phyloP scores from a whole-genome alignment of 2,888 invertebrate species.

The Crepidodera aurea region DNA sequence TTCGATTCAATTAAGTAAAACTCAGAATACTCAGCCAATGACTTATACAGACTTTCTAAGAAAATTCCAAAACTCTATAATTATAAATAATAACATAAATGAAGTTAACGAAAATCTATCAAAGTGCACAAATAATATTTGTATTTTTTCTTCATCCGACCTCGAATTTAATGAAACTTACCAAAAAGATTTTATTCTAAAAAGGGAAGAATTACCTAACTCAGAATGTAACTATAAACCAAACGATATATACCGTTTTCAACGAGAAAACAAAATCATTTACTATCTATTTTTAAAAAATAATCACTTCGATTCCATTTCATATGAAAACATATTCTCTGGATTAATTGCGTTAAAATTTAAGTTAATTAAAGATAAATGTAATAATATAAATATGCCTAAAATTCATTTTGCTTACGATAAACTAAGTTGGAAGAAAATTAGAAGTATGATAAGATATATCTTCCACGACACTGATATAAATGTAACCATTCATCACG shows the following conservation, averaged over 20 bases:
- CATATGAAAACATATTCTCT: background rate
- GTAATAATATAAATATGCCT: background rate
- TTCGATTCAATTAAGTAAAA: background rate
- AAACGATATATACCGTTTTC: background rate
- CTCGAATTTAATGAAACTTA: background rate
- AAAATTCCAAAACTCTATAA: background rate
- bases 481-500: background rate
- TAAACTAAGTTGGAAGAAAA: background rate
- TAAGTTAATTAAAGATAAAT: too few species aligned
- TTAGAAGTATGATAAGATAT: conserved; percentile 4
- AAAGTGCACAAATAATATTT: background rate
- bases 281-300: too few species aligned
- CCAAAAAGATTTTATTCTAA: background rate
- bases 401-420: background rate
- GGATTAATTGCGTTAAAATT: background rate
- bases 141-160: background rate
- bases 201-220: background rate
- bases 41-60: background rate
- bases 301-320: background rate
- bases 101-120: too few species aligned
- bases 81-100: conserved; percentile 1
- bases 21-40: background rate
- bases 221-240: background rate
- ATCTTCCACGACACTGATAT: background rate
- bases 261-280: background rate